phyloP scores from a whole-genome alignment of 2,888 invertebrate species.

The Druceiella hillmani region DNA sequence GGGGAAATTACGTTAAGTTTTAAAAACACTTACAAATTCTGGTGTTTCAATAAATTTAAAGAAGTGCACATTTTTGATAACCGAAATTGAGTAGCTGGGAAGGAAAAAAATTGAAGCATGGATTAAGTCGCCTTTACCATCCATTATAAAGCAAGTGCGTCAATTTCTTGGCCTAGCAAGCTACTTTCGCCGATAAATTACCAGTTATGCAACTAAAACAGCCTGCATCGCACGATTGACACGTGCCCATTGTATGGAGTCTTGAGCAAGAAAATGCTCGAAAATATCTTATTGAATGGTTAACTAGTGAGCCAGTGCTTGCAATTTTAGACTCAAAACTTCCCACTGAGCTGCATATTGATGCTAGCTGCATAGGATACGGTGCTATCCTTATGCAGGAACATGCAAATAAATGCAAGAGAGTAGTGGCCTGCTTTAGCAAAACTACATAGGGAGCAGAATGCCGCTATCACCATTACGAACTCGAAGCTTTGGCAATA shows the following conservation, averaged over 20 bases:
- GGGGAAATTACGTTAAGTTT: too few relatives aligned
- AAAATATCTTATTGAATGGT: background rate
- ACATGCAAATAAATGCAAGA: conserved; percentile 11
- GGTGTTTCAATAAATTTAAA: too few relatives aligned
- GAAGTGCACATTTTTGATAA: too few relatives aligned
- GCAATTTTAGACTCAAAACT: conserved; percentile 23
- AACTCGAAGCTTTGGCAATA: too few relatives aligned
- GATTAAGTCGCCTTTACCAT: conserved; percentile 8
- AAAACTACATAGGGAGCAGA: too few relatives aligned
- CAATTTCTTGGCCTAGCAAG: conserved; percentile 6
- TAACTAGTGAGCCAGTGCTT: conserved; percentile 24
- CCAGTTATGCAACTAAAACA: conserved; percentile 3
- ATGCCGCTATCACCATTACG: too few relatives aligned
- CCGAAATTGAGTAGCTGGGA: too few relatives aligned
- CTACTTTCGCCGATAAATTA: conserved; percentile 6
- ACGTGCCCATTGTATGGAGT: conserved; percentile 2
- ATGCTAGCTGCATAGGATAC: conserved; percentile 26
- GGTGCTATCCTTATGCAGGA: conserved; percentile 27
- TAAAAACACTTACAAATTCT: too few relatives aligned
- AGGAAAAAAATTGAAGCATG: conserved; percentile 16
- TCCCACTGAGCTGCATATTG: conserved; percentile 26
- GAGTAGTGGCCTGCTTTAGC: conserved; percentile 21
- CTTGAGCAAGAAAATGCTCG: conserved; percentile 4
- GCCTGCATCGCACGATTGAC: background rate
- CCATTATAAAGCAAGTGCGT: conserved; percentile 10